A percentile compares a stretch with the other conserved stretches of the same genome.
phyloP scores from a whole-genome alignment of 2,113 vertebrate species.

The Balaenoptera acutorostrata region DNA sequence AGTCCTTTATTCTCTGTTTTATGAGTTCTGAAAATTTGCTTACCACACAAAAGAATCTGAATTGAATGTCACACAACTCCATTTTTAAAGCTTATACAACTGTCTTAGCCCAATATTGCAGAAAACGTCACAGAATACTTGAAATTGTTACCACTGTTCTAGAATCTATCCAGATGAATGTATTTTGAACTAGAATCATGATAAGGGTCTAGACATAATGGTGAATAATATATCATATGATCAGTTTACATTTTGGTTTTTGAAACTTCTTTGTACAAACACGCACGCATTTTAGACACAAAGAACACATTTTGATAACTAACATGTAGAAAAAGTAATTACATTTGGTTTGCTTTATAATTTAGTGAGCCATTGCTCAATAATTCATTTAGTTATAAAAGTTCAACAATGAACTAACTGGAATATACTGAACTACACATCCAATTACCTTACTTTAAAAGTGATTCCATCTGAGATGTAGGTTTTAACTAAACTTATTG shows the following conservation, averaged over 20 bases:
- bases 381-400: background rate
- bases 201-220: background rate
- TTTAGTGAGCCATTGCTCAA: background rate
- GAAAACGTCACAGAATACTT: background rate
- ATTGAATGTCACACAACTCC: background rate
- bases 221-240: background rate
- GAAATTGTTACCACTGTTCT: background rate
- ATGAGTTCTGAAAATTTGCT: background rate
- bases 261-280: background rate
- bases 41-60: background rate
- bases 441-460: conserved; percentile 7
- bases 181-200: background rate
- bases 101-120: background rate
- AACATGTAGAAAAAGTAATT: background rate
- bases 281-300: background rate
- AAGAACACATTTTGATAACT: background rate
- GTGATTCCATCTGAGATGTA: background rate
- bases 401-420: background rate
- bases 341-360: background rate
- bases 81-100: background rate
- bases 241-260: background rate
- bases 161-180: background rate
- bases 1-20: background rate
- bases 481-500: background rate
- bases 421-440: conserved; percentile 9